Evolutionary conservation across 2,113 vertebrate species (phyloP).

Genomic region (Chascanopsetta lugubris): DNA sequence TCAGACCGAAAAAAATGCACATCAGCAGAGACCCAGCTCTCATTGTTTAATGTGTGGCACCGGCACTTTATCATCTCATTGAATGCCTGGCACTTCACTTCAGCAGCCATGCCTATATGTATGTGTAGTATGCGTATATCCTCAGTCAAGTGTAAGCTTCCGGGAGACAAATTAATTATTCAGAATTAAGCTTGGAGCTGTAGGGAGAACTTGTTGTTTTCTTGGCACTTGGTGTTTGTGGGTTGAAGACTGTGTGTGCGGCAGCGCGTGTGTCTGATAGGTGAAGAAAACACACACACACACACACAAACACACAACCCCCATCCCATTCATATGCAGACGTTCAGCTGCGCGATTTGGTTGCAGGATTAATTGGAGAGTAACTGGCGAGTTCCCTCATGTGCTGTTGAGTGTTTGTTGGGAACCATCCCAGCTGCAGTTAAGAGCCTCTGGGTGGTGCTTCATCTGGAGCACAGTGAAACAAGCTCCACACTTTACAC

Average conservation of each 20-base stretch:
- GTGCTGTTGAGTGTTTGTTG: slow-evolving; percentile 68
- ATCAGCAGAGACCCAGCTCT: slow-evolving; percentile 20
- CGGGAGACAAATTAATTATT: slow-evolving; percentile 54
- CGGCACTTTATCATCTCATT: slow-evolving; percentile 52
- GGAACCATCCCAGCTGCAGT: slow-evolving; percentile 67
- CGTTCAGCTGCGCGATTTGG: slow-evolving; percentile 43
- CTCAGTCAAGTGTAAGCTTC: slow-evolving; percentile 45
- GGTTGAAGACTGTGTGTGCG: slow-evolving; percentile 54
- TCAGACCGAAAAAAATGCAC: slow-evolving; percentile 10
- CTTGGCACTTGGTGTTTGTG: slow-evolving; percentile 53
- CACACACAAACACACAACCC: no score
- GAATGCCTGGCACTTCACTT: slow-evolving; percentile 33
- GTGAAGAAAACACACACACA: slow-evolving; percentile 30
- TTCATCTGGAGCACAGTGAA: slow-evolving; percentile 51
- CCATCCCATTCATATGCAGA: slow-evolving; percentile 19
- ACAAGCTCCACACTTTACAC: slow-evolving; percentile 31
- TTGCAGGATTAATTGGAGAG: slow-evolving; percentile 69
- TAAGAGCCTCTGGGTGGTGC: slow-evolving; percentile 65
- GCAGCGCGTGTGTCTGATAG: slow-evolving; percentile 50
- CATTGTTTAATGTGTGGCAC: slow-evolving; percentile 38
- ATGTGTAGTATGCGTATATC: slow-evolving; percentile 22
- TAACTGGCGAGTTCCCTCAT: slow-evolving; percentile 65
- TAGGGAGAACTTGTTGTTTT: slow-evolving; percentile 61
- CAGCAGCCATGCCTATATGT: slow-evolving; percentile 15
- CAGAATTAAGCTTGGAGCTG: slow-evolving; percentile 54